phyloP scores from a whole-genome alignment of 2,113 vertebrate genomes.

The Podiceps cristatus region DNA sequence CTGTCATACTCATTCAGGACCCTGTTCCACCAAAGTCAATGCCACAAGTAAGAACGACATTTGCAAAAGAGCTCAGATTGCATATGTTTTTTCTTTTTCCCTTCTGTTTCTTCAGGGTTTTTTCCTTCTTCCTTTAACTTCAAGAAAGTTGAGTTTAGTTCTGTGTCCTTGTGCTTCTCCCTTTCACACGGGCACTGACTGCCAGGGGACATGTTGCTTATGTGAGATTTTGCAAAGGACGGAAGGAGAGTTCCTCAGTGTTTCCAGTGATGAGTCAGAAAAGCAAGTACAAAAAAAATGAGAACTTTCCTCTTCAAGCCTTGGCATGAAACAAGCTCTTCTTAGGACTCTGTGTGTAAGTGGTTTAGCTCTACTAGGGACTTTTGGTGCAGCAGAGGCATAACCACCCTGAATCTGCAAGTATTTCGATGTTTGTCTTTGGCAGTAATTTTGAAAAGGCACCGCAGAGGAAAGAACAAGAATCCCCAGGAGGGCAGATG shows the following conservation, averaged over 20 bases:
- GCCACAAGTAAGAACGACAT: neutral
- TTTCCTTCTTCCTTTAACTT: neutral
- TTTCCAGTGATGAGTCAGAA: neutral
- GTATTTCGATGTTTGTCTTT: constrained; percentile 18
- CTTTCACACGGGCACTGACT: neutral
- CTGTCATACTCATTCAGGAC: neutral
- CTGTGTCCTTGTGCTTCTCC: neutral
- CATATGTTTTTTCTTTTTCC: fast-evolving
- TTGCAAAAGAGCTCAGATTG: neutral
- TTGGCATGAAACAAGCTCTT: neutral
- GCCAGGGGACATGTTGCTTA: neutral
- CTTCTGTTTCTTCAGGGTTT: neutral
- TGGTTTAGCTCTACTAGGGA: neutral
- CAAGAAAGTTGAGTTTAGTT: neutral
- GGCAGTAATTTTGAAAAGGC: constrained; percentile 2
- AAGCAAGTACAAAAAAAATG: neutral
- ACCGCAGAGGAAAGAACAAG: neutral
- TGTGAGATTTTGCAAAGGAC: neutral
- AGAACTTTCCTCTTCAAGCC: neutral
- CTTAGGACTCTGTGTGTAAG: neutral
- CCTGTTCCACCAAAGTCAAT: neutral
- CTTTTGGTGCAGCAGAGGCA: neutral
- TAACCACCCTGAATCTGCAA: neutral
- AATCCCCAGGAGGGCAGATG: neutral
- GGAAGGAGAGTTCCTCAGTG: neutral